Percentiles rank a stretch among this genome's conserved stretches.
Conservation (phyloP, 1,140 invertebrate species). For the Papilio machaon region DNA sequence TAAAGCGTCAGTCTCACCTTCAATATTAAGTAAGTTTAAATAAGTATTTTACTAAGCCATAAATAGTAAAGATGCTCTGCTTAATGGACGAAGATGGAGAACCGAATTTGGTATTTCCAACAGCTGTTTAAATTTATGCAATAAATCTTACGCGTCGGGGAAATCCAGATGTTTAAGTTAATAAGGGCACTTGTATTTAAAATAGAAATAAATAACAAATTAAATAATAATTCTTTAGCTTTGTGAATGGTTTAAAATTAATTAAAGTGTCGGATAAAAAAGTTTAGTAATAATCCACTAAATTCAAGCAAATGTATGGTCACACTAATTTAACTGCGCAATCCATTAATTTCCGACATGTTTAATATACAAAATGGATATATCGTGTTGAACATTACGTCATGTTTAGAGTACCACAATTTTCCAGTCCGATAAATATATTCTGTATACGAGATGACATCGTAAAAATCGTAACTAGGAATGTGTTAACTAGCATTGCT, state of each 20-base stretch:
- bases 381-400: background rate
- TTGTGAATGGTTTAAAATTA: background rate
- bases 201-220: background rate
- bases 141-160: background rate
- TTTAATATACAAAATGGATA: background rate
- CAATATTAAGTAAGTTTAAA: conserved; percentile 47
- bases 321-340: background rate
- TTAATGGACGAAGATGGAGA: background rate
- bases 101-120: background rate
- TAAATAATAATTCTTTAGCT: background rate
- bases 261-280: background rate
- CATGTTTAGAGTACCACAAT: background rate
- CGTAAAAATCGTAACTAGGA: background rate
- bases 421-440: background rate
- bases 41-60: background rate
- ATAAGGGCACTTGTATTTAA: background rate
- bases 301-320: background rate
- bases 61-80: background rate
- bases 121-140: background rate
- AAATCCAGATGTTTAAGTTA: background rate
- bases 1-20: conserved; percentile 45
- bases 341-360: background rate
- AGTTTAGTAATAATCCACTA: background rate
- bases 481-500: background rate
- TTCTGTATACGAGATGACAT: background rate